These are phyloP conservation scores for Sprattus sprattus DNA, from an alignment of 2,113 vertebrate genomes.

Conservation along the genomic window DNA sequence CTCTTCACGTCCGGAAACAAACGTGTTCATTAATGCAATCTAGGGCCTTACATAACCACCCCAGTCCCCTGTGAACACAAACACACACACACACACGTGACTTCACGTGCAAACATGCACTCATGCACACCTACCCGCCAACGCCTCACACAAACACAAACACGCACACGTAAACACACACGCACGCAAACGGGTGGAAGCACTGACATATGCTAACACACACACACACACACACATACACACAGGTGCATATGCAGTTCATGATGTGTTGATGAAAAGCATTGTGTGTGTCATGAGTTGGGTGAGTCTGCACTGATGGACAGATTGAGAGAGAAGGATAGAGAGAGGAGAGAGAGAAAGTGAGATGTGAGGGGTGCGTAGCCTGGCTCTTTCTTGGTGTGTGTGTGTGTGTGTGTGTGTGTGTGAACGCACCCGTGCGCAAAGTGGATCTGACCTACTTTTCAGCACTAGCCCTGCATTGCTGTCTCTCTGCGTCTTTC, in stretches of 20 bases:
- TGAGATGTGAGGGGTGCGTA: slow-evolving; percentile 35
- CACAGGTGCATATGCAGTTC: background rate
- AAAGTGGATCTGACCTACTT: slow-evolving; percentile 53
- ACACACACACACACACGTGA: background rate
- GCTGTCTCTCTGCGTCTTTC: slow-evolving; percentile 27
- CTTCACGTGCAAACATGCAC: background rate
- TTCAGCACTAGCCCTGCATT: slow-evolving; percentile 33
- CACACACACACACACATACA: background rate
- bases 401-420: slow-evolving; percentile 31
- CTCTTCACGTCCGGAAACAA: background rate
- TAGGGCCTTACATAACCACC: background rate
- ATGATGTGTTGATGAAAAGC: background rate
- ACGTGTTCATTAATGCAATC: background rate
- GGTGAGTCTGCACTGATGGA: slow-evolving; percentile 20
- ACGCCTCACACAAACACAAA: background rate
- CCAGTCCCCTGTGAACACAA: background rate
- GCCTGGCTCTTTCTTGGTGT: slow-evolving; percentile 35
- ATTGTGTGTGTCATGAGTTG: background rate
- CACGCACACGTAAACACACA: background rate
- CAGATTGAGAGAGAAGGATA: slow-evolving; percentile 23
- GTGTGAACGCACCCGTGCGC: slow-evolving; percentile 1
- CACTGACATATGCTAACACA: background rate
- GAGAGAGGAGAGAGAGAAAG: slow-evolving; percentile 36
- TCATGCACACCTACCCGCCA: background rate
- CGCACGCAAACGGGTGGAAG: background rate